Conservation (phyloP, 2,888 invertebrate species). For the Ethmia dodecea region DNA sequence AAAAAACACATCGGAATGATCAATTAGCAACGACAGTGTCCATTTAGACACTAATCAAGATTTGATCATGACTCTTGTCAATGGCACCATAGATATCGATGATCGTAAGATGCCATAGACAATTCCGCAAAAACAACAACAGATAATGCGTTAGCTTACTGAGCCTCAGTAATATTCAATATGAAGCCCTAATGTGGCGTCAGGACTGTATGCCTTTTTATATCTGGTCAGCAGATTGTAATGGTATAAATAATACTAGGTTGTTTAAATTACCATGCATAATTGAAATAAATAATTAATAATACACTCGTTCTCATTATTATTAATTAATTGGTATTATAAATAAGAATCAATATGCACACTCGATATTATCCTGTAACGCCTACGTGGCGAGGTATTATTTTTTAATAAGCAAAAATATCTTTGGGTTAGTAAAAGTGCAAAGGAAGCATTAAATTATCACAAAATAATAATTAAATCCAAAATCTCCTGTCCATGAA, state of each 20-base stretch:
- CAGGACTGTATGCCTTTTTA: neutral
- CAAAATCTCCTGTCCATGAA: slow-evolving; percentile 65
- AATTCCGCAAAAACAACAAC: slow-evolving; percentile 32
- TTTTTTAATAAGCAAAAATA: slow-evolving; percentile 18
- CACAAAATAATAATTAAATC: slow-evolving; percentile 25
- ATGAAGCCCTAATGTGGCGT: slow-evolving; percentile 11
- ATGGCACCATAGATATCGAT: slow-evolving; percentile 50
- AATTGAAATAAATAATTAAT: neutral
- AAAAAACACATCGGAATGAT: slow-evolving; percentile 14
- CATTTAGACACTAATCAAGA: too few relatives aligned
- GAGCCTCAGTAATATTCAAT: slow-evolving; percentile 14
- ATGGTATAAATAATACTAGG: slow-evolving; percentile 13
- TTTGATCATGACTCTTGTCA: too few relatives aligned
- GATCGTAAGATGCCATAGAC: slow-evolving; percentile 47
- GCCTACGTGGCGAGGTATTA: too few relatives aligned
- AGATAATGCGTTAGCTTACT: slow-evolving; percentile 9
- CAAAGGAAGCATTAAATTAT: slow-evolving; percentile 34
- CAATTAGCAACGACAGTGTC: neutral
- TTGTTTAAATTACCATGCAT: slow-evolving; percentile 10
- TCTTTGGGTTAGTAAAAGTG: slow-evolving; percentile 60
- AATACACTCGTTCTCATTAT: too few relatives aligned
- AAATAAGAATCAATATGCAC: too few relatives aligned
- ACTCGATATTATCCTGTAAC: too few relatives aligned
- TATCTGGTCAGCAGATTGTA: slow-evolving; percentile 43
- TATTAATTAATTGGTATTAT: too few relatives aligned